phyloP scores from a whole-genome alignment of 1,140 invertebrate genomes.

The Piezodorus guildinii region DNA sequence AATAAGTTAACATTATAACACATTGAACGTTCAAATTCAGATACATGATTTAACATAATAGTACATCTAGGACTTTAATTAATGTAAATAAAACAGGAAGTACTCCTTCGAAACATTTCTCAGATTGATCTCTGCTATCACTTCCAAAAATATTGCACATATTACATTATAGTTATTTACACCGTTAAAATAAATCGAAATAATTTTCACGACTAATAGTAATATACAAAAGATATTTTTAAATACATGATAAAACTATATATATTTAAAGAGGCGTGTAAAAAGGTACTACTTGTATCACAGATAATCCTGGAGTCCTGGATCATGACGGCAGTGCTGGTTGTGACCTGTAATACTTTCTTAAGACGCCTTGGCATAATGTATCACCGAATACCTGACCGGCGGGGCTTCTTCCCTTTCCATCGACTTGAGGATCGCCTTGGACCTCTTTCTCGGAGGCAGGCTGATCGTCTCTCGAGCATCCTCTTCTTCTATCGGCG shows the following conservation, averaged over 20 bases:
- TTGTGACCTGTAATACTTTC: background rate
- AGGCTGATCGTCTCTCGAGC: slow-evolving; percentile 49
- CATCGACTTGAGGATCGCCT: slow-evolving; percentile 61
- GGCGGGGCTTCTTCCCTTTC: slow-evolving; percentile 39
- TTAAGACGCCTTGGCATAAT: slow-evolving; percentile 57
- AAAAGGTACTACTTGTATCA: slow-evolving; percentile 17
- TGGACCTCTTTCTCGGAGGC: slow-evolving; percentile 61
- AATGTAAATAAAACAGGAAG: background rate
- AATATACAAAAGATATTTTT: slow-evolving; percentile 9
- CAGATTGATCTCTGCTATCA: background rate
- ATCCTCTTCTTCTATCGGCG: slow-evolving; percentile 27
- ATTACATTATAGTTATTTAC: background rate
- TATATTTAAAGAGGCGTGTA: slow-evolving; percentile 12
- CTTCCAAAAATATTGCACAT: slow-evolving; percentile 8
- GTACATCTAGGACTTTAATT: background rate
- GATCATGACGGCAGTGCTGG: slow-evolving; percentile 10
- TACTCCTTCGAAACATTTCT: background rate
- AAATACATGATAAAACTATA: slow-evolving; percentile 7
- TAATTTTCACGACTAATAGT: slow-evolving; percentile 5
- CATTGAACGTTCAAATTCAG: slow-evolving; percentile 23
- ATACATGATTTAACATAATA: slow-evolving; percentile 23
- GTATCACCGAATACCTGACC: slow-evolving; percentile 61
- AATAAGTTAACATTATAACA: slow-evolving; percentile 24
- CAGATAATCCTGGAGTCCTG: slow-evolving; percentile 9
- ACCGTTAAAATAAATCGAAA: background rate